Conservation (phyloP, 2,888 invertebrate species). For the Drosophila ochracea region DNA sequence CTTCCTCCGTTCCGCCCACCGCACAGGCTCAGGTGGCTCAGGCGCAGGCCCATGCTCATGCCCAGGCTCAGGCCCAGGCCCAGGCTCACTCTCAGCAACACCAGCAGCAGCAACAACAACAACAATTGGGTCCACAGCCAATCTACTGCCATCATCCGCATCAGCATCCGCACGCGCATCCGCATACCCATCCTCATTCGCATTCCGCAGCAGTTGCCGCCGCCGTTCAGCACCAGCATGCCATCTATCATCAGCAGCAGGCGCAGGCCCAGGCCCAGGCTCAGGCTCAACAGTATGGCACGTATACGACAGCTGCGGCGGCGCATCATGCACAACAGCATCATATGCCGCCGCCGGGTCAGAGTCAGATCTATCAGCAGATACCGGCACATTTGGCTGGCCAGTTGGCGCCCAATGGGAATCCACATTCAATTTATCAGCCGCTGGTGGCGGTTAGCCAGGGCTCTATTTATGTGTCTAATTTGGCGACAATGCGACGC, state of each 20-base stretch:
- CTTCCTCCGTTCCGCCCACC: constrained; percentile 74
- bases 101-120: constrained; percentile 65
- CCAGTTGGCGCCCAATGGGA: constrained; percentile 79
- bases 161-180: constrained; percentile 83
- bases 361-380: constrained; percentile 85
- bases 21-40: constrained; percentile 81
- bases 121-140: constrained; percentile 83
- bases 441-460: constrained; percentile 82
- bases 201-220: constrained; percentile 86
- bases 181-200: constrained; percentile 83
- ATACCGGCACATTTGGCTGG: constrained; percentile 83
- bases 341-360: constrained; percentile 82
- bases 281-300: constrained; percentile 81
- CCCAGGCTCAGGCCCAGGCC: constrained; percentile 55
- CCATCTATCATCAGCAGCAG: constrained; percentile 85
- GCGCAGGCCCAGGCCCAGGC: constrained; percentile 61
- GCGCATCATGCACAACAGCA: constrained; percentile 80
- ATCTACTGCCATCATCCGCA: constrained; percentile 86
- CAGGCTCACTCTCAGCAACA: constrained; percentile 46
- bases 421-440: constrained; percentile 84
- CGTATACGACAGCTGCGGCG: constrained; percentile 74
- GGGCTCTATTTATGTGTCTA: constrained; percentile 83
- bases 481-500: constrained; percentile 84
- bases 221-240: constrained; percentile 86
- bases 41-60: constrained; percentile 48